Evolutionary conservation across 1,140 invertebrate genomes (phyloP), one percentile per base, ranked within the genome.

Genomic region (Orchestia grillus): DNA sequence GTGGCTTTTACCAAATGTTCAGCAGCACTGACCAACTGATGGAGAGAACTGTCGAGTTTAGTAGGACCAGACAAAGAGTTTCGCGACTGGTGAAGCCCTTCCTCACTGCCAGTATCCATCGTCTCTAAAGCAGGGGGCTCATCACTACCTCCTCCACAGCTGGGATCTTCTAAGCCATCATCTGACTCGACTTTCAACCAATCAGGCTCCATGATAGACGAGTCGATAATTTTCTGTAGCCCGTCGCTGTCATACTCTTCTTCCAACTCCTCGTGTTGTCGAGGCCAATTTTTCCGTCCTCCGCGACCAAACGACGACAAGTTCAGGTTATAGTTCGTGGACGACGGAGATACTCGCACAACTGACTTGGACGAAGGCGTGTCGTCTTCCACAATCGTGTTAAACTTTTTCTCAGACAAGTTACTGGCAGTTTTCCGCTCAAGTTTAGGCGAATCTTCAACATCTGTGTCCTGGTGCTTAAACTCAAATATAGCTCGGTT

Each of bases 401-500:
- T 98, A 0, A 98, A 98, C 44, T 92, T 94, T 42, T 98, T 98
- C 98, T 97, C 44, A 8, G 43, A 0, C 92, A 94, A 45, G 23
- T 94, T 94, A 47, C 92, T 44, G 44, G 44, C 92, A 47, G 41
- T 45, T n/a, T 94, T 94, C 44, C 92, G 92, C 40, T 94, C 44
- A 19, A 94, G 44, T 36, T 94, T 88, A 96, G 96, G 96, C 97
- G 97, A 96, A 97, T 97, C 97, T 97, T 99, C 98, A 0, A 98
- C 98, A 97, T 99, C 98, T 1, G 98, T 99, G 97, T 99, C 98
- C 97, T 98, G 98, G 97, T 99, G 98, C 97, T 98, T 98, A 97
- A 98, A 99, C 97, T 99, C 99, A 97, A 98, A 99, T 95, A 98
- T 98, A 96, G 98, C 98, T 97, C 98, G 98, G 97, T 99, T 98